phyloP scores from a whole-genome alignment of 2,113 vertebrate genomes.

The Hassar affinis region DNA sequence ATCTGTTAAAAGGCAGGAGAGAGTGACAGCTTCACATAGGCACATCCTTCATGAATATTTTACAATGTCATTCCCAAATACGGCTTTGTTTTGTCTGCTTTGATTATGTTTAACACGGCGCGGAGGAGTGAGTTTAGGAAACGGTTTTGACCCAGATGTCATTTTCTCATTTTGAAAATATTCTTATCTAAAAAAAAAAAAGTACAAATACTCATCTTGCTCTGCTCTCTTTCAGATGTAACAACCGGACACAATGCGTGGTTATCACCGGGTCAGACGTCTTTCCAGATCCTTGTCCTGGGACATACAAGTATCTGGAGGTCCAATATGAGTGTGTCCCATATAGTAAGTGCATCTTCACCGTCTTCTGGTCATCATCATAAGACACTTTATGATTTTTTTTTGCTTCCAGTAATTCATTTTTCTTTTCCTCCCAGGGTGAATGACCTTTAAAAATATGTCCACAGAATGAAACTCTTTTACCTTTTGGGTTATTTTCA shows the following conservation, averaged over 20 bases:
- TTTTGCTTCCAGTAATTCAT: background rate
- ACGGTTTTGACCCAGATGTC: background rate
- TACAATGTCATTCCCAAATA: constrained; percentile 13
- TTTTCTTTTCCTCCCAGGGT: background rate
- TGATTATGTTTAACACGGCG: background rate
- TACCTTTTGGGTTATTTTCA: background rate
- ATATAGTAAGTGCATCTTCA: constrained; percentile 92
- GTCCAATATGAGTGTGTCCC: constrained; percentile 99
- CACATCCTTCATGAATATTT: constrained; percentile 20
- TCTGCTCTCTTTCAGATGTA: constrained; percentile 86
- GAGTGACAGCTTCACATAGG: background rate
- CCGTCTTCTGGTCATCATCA: background rate
- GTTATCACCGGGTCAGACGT: constrained; percentile 98
- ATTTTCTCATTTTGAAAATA: background rate
- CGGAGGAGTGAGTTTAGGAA: background rate
- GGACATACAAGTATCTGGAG: constrained; percentile 99
- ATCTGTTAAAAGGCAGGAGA: constrained; percentile 8
- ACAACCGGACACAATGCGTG: constrained; percentile 98
- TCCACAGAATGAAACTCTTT: background rate
- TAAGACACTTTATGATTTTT: background rate
- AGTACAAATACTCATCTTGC: constrained; percentile 45
- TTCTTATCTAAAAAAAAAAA: background rate
- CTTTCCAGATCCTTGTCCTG: constrained; percentile 98
- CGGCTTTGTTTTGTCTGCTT: background rate
- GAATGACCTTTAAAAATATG: background rate